These are phyloP conservation scores for Noturus placidus DNA, from an alignment of 2,113 vertebrate genomes.

Conservation along the genomic window DNA sequence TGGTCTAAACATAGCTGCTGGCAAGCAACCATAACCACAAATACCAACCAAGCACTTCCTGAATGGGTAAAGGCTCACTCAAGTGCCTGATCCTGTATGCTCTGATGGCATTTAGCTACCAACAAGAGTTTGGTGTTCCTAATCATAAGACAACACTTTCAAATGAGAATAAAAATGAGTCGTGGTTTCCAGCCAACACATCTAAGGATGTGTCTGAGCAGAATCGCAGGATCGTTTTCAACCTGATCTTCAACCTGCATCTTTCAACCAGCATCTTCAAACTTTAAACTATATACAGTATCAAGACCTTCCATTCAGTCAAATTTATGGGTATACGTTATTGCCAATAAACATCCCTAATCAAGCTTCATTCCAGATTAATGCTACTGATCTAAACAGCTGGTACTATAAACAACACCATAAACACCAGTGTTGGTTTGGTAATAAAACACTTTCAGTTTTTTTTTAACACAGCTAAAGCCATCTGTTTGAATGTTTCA, in stretches of 20 bases:
- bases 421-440: background rate
- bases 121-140: background rate
- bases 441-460: background rate
- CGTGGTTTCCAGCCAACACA: background rate
- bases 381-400: constrained; percentile 13
- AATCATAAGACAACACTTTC: background rate
- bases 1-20: background rate
- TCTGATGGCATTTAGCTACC: background rate
- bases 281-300: background rate
- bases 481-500: constrained; percentile 35
- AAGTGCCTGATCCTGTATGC: constrained; percentile 40
- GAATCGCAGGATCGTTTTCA: background rate
- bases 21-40: constrained; percentile 35
- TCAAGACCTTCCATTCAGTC: background rate
- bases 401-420: background rate
- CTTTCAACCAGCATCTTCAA: background rate
- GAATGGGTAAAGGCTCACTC: constrained; percentile 39
- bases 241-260: no score
- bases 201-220: background rate
- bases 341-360: constrained; percentile 13
- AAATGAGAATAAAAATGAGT: background rate
- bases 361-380: background rate
- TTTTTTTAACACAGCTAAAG: constrained; percentile 10
- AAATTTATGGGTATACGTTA: background rate
- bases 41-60: constrained; percentile 60